Conservation (phyloP, 2,888 invertebrate genomes). For the Diarsia dahlii region DNA sequence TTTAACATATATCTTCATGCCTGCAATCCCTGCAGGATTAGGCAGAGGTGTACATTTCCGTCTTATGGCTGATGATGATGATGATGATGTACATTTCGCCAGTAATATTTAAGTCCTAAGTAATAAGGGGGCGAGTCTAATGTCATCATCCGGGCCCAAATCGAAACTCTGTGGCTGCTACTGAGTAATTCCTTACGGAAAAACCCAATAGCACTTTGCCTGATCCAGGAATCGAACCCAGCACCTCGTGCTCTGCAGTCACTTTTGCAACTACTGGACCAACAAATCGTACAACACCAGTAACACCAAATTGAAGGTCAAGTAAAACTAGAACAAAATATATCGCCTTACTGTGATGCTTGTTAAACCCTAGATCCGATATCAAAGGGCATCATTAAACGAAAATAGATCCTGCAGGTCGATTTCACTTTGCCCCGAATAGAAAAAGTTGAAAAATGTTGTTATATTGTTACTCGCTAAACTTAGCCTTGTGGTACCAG, state of each 20-base stretch:
- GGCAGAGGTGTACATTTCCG: no score
- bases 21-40: neutral
- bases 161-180: neutral
- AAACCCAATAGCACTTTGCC: neutral
- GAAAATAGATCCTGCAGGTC: slow-evolving; percentile 32
- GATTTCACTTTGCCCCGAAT: slow-evolving; percentile 12
- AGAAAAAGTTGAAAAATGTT: slow-evolving; percentile 27
- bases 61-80: no score
- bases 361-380: slow-evolving; percentile 48
- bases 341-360: slow-evolving; percentile 17
- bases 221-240: neutral
- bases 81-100: no score
- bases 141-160: no score
- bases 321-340: neutral
- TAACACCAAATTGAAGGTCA: neutral
- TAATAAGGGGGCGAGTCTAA: no score
- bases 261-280: neutral
- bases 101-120: no score
- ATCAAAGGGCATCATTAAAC: slow-evolving; percentile 58
- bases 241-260: neutral
- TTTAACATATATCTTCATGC: neutral
- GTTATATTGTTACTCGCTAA: slow-evolving; percentile 18
- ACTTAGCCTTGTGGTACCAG: slow-evolving; percentile 5
- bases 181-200: neutral
- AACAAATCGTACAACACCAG: neutral